Evolutionary conservation across 2,797 vertebrate genomes (phyloP).

Genomic region (Triplophysa bombifrons): DNA sequence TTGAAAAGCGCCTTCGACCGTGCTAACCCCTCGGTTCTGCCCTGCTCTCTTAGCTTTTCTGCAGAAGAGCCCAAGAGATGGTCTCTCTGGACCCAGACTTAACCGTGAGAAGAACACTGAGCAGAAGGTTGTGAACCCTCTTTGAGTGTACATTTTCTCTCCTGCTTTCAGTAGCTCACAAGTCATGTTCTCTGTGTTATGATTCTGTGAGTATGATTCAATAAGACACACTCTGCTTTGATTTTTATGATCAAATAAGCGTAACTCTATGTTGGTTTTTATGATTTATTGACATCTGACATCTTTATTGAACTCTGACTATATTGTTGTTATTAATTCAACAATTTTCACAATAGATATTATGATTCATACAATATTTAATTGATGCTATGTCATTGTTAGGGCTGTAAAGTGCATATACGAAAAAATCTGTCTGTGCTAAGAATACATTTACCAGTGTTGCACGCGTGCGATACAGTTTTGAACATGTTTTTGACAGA

Average conservation of each 20-base stretch:
- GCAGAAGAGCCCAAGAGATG: neutral
- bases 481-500: no score
- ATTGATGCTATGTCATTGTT: no score
- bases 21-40: neutral
- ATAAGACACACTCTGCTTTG: neutral
- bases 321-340: neutral
- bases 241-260: conserved; percentile 1
- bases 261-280: neutral
- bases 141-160: neutral
- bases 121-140: neutral
- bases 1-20: neutral
- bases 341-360: neutral
- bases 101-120: neutral
- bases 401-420: no score
- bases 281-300: neutral
- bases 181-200: neutral
- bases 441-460: no score
- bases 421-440: no score
- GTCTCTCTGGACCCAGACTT: neutral
- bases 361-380: neutral
- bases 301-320: neutral
- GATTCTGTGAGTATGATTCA: neutral
- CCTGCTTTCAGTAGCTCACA: neutral
- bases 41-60: neutral
- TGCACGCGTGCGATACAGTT: no score